A percentile compares a stretch with the other conserved stretches of the same genome.
Evolutionary conservation across 2,113 vertebrate genomes (phyloP).

Genomic region (Ictalurus punctatus): DNA sequence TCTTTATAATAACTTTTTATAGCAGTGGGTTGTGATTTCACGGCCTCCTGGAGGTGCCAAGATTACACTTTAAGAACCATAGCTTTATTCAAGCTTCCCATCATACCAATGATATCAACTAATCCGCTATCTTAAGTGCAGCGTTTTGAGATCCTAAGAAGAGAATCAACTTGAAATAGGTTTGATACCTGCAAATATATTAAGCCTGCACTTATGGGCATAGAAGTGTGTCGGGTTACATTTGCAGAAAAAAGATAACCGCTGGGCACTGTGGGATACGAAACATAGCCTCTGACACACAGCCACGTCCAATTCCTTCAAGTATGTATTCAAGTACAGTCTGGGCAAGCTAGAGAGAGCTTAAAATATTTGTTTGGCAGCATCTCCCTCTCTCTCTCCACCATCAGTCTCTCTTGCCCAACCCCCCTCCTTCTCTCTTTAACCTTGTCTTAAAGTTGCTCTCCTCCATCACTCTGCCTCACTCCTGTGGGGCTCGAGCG

Average conservation of each 20-base stretch:
- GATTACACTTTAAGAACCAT: background rate
- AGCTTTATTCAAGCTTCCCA: conserved; percentile 12
- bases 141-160: conserved; percentile 6
- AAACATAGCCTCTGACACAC: background rate
- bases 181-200: conserved; percentile 11
- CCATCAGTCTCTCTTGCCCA: conserved; percentile 30
- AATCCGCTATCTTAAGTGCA: conserved; percentile 15
- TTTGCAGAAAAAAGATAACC: background rate
- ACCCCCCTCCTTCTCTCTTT: conserved; percentile 61
- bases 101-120: background rate
- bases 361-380: conserved; percentile 27
- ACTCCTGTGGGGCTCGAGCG: conserved; percentile 48
- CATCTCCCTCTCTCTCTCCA: background rate
- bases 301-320: background rate
- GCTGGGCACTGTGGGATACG: background rate
- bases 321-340: conserved; percentile 12
- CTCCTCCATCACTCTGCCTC: conserved; percentile 63
- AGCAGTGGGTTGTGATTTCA: background rate
- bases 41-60: background rate
- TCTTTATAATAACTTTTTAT: no score
- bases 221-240: conserved; percentile 15
- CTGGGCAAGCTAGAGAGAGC: background rate
- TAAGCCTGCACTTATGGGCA: conserved; percentile 14
- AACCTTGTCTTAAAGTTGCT: conserved; percentile 74
- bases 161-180: background rate